Evolutionary conservation across 2,888 invertebrate genomes (phyloP).

Genomic region (Heterodera filipjevi): DNA sequence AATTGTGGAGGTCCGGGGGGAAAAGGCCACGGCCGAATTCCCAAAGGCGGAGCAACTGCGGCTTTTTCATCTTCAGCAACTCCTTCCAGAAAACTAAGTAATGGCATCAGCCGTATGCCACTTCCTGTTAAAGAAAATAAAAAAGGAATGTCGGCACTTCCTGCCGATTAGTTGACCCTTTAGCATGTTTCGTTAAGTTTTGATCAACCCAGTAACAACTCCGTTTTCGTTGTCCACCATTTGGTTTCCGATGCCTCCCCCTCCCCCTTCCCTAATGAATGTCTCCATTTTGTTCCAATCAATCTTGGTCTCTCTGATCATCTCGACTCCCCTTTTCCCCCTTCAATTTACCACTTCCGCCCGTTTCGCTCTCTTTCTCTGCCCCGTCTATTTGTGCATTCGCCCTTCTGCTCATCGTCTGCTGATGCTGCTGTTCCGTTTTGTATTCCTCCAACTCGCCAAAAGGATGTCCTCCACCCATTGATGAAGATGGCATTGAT

Average conservation of each 20-base stretch:
- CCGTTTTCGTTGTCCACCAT: no score
- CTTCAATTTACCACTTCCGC: background rate
- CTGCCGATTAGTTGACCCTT: no score
- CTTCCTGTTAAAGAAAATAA: background rate
- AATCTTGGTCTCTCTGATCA: background rate
- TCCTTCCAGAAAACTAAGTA: background rate
- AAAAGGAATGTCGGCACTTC: no score
- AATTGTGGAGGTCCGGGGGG: background rate
- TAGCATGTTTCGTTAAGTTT: no score
- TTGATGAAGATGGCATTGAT: background rate
- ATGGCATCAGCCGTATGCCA: background rate
- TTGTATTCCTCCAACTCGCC: background rate
- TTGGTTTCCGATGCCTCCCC: no score
- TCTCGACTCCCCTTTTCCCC: background rate
- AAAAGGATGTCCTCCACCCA: background rate
- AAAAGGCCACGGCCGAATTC: constrained; percentile 14
- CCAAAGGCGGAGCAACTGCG: background rate
- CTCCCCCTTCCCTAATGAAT: background rate
- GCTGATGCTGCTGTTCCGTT: background rate
- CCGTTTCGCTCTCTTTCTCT: background rate
- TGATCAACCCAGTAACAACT: no score
- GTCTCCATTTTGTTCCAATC: no score
- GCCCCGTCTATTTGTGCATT: background rate
- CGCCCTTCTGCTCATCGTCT: background rate
- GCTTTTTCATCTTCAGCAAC: background rate